Evolutionary conservation across 2,113 vertebrate species (phyloP), one percentile per base, ranked within the genome.

Genomic region (Regulus satrapa): DNA sequence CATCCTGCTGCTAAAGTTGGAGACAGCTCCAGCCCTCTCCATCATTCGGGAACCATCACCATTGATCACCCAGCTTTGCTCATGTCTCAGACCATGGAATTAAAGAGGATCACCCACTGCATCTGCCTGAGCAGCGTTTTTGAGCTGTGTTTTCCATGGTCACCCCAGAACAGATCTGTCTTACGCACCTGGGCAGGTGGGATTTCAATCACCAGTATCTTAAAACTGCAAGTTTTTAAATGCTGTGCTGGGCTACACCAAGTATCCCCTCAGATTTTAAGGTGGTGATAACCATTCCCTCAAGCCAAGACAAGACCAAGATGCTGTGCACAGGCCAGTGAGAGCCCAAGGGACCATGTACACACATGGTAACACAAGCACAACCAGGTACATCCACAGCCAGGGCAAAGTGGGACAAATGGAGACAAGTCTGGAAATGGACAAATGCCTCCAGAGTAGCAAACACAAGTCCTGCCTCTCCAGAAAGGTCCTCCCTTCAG

Each of bases 131-230:
- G n/a, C 7, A 49, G 32, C 0, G 0, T 12, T 68, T 54, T 51
- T 75, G 40, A 82, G 38, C 8, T 56, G 36, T 0, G 0, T 9
- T 72, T 55, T 62, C 51, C 6, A 4, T 15, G 14, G 43, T 38
- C 52, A 54, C 15, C 29, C n/a, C 58, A 74, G 12, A 68, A 62
- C 7, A 29, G 41, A 28, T 0, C 0, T 17, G 23, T 31, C 52
- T 41, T 18, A 46, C 34, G 26, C 32, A 76, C 36, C 12, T 18
- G 24, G 21, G 6, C 29, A 88, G 40, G 28, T 36, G 18, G 28
- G 38, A 74, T 66, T 66, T 74, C 20, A 68, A 10, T 7, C 28
- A 58, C 20, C 16, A 34, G 24, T 48, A 66, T 11, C 15, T 15
- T 34, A 84, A 36, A 31, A 28, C 1, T 38, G 8, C 26, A 51